A percentile compares a stretch with the other conserved stretches of the same genome.
Conservation (phyloP, 2,888 invertebrate species). For the Plemyria rubiginata region DNA sequence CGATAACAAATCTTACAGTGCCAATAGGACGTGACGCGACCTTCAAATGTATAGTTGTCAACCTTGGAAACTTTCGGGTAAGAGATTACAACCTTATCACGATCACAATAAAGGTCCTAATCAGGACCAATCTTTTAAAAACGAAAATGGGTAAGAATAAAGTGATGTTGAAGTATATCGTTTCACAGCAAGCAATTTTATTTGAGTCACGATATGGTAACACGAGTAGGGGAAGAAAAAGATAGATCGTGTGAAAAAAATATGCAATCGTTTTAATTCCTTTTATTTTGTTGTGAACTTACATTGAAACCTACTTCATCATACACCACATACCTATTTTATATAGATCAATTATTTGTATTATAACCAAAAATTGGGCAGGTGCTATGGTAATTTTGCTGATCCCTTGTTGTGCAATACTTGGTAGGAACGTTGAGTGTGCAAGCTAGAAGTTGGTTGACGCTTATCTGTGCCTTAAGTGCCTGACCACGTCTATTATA, state of each 20-base stretch:
- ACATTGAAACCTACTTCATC: neutral
- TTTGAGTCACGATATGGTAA: slow-evolving; percentile 7
- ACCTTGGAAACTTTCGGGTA: slow-evolving; percentile 95
- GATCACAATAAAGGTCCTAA: slow-evolving; percentile 15
- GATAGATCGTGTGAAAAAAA: neutral
- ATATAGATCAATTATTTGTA: too few relatives aligned
- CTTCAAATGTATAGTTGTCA: slow-evolving; percentile 94
- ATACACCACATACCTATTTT: too few relatives aligned
- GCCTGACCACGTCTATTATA: too few relatives aligned
- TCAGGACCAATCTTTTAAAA: slow-evolving; percentile 7
- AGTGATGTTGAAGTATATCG: slow-evolving; percentile 1
- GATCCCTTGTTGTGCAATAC: too few relatives aligned
- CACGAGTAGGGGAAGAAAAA: neutral
- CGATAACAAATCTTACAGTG: slow-evolving; percentile 93
- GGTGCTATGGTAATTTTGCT: too few relatives aligned
- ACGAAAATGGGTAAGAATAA: neutral
- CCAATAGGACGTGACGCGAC: slow-evolving; percentile 94
- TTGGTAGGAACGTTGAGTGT: too few relatives aligned
- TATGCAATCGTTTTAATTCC: neutral
- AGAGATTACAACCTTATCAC: slow-evolving; percentile 62
- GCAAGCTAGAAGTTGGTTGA: too few relatives aligned
- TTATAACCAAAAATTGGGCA: too few relatives aligned
- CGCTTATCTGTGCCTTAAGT: too few relatives aligned
- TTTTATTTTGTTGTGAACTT: neutral
- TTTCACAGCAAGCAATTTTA: slow-evolving; percentile 3